A percentile compares a stretch with the other conserved stretches of the same genome.
Conservation (phyloP, 1,140 invertebrate species). For the Drosophila tristis region DNA sequence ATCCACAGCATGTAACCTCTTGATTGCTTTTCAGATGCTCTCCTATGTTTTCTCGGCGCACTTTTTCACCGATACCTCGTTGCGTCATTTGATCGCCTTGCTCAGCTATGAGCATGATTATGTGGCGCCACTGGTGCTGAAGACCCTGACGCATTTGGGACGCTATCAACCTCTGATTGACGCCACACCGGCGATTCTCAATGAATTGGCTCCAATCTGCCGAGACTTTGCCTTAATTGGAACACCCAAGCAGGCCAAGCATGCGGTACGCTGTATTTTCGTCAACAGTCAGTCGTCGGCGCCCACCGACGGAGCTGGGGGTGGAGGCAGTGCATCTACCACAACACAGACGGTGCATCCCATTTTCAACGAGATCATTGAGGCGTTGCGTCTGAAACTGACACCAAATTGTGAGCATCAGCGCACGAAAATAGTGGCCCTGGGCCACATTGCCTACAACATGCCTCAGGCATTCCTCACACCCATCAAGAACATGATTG, state of each 20-base stretch:
- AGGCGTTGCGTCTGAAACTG: slow-evolving; percentile 90
- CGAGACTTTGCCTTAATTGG: slow-evolving; percentile 94
- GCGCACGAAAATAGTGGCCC: slow-evolving; percentile 95
- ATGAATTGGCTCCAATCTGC: slow-evolving; percentile 92
- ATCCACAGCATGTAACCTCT: neutral
- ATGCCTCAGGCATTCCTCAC: slow-evolving; percentile 94
- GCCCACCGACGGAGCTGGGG: slow-evolving; percentile 36
- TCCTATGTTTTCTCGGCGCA: slow-evolving; percentile 96
- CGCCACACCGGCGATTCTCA: slow-evolving; percentile 85
- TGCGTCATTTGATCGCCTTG: slow-evolving; percentile 91
- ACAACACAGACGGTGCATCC: slow-evolving; percentile 87
- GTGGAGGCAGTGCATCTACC: slow-evolving; percentile 51
- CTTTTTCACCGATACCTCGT: slow-evolving; percentile 94
- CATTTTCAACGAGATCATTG: slow-evolving; percentile 94
- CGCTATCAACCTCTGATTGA: slow-evolving; percentile 92
- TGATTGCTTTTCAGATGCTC: slow-evolving; percentile 84
- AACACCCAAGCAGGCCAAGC: slow-evolving; percentile 97
- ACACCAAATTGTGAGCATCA: slow-evolving; percentile 93
- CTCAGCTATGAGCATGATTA: slow-evolving; percentile 92
- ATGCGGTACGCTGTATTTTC: slow-evolving; percentile 96
- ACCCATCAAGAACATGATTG: slow-evolving; percentile 97
- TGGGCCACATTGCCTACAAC: slow-evolving; percentile 97
- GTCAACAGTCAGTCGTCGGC: slow-evolving; percentile 86
- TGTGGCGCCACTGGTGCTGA: slow-evolving; percentile 92
- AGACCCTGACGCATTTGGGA: slow-evolving; percentile 94